These are phyloP conservation scores for Ichneumoninae sp. DNA, from an alignment of 2,888 invertebrate genomes.

Conservation along the genomic window DNA sequence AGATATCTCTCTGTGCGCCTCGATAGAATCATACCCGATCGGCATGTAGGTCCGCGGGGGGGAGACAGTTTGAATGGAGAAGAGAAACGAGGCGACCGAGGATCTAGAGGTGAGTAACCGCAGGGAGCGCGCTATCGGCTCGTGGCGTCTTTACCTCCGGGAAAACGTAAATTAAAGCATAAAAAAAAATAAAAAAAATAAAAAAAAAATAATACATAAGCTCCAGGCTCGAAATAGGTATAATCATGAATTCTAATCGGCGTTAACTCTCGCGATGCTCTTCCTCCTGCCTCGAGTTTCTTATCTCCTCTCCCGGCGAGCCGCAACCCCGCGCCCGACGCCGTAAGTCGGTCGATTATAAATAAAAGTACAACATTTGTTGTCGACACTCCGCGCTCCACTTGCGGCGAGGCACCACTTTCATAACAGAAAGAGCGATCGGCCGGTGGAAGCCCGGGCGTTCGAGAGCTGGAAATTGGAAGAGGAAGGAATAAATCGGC, in stretches of 20 bases:
- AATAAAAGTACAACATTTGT: slow-evolving; percentile 78
- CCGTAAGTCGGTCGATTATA: slow-evolving; percentile 78
- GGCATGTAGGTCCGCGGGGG: slow-evolving; percentile 27
- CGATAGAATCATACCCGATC: slow-evolving; percentile 13
- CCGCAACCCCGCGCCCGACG: slow-evolving; percentile 18
- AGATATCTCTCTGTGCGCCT: slow-evolving; percentile 13
- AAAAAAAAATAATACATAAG: neutral
- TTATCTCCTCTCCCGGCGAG: slow-evolving; percentile 50
- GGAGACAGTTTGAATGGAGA: slow-evolving; percentile 32
- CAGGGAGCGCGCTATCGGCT: neutral
- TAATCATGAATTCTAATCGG: slow-evolving; percentile 20
- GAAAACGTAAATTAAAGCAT: neutral
- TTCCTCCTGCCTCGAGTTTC: slow-evolving; percentile 57
- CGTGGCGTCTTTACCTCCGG: slow-evolving; percentile 6
- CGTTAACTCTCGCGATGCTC: slow-evolving; percentile 28
- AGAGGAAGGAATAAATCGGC: slow-evolving; percentile 34
- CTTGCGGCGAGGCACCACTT: slow-evolving; percentile 77
- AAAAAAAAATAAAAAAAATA: neutral
- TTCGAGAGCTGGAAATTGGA: slow-evolving; percentile 40
- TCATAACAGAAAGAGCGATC: slow-evolving; percentile 76
- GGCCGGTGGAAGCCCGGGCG: slow-evolving; percentile 21
- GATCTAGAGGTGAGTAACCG: slow-evolving; percentile 24
- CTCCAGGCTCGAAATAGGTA: neutral
- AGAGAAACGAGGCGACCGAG: slow-evolving; percentile 28
- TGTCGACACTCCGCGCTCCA: slow-evolving; percentile 75